Evolutionary conservation across 2,113 vertebrate species (phyloP), one percentile per base, ranked within the genome.

Genomic region (Ammodytes marinus): DNA sequence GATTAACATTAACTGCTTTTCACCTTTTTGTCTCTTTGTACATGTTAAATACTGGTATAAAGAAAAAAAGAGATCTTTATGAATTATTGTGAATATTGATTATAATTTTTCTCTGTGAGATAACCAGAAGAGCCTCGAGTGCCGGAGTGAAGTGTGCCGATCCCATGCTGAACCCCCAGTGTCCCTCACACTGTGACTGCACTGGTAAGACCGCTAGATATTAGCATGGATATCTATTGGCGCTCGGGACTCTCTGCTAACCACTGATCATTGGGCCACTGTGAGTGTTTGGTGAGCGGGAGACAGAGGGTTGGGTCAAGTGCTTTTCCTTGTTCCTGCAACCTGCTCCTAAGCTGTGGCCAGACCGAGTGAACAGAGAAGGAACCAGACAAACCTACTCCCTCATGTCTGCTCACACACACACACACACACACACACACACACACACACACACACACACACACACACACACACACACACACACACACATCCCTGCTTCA

Each of bases 281-380:
- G 77, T 69, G 80, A 84, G 72, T 74, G 74, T 89, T 77, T 57
- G 79, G 53, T 68, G 65, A 67, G 71, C 8, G 4, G 69, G 76
- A 73, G 74, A 73, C 17, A 19, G 66, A 49, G 60, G 61, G 69
- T 39, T 43, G 65, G 58, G 78, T 86, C 91, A 78, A 95, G 94
- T 95, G 93, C 91, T 93, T 95, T 95, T 95, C 82, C 92, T 88
- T 94, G 93, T 94, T 92, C 68, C 70, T 88, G 69, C 78, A 88
- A 89, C 72, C 88, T 83, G 84, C 87, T 88, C 74, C 77, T 57
- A 60, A 77, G 75, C 69, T 46, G 82, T 83, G 89, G 85, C 77
- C 85, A 78, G 19, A 86, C 82, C 61, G 60, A 80, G 66, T 46
- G 79, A 89, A 72, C 77, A 86, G 60, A 70, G 65, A 72, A 76